Evolutionary conservation across 2,888 invertebrate species (phyloP).

Genomic region (Meloe dianella): DNA sequence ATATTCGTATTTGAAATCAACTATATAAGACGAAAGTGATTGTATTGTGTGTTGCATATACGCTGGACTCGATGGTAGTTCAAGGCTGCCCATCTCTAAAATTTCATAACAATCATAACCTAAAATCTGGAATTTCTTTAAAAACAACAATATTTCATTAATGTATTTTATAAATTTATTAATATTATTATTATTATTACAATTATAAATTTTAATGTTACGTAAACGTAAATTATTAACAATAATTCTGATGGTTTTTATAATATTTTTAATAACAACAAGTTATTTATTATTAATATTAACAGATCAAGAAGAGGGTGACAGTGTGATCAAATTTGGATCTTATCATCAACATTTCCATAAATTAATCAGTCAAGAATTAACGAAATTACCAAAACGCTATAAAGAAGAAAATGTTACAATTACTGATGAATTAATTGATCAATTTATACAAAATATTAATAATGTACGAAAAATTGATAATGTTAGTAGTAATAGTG

Average conservation of each 20-base stretch:
- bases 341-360: slow-evolving; percentile 31
- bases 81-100: too few relatives aligned
- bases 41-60: too few relatives aligned
- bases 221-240: slow-evolving; percentile 46
- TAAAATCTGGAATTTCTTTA: too few relatives aligned
- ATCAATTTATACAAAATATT: slow-evolving; percentile 43
- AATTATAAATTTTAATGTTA: too few relatives aligned
- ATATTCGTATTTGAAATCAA: too few relatives aligned
- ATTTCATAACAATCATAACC: too few relatives aligned
- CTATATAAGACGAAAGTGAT: too few relatives aligned
- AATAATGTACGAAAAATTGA: slow-evolving; percentile 24
- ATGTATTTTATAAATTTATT: too few relatives aligned
- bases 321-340: slow-evolving; percentile 43
- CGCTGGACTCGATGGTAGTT: too few relatives aligned
- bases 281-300: slow-evolving; percentile 46
- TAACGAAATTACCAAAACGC: slow-evolving; percentile 38
- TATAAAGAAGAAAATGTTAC: slow-evolving; percentile 28
- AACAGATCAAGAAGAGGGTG: slow-evolving; percentile 39
- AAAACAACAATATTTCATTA: too few relatives aligned
- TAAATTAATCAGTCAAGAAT: slow-evolving; percentile 41
- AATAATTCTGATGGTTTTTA: slow-evolving; percentile 39
- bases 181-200: too few relatives aligned
- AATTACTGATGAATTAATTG: slow-evolving; percentile 33
- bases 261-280: slow-evolving; percentile 46
- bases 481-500: slow-evolving; percentile 22